phyloP scores from a whole-genome alignment of 2,888 invertebrate genomes.

The Dromius quadrimaculatus region DNA sequence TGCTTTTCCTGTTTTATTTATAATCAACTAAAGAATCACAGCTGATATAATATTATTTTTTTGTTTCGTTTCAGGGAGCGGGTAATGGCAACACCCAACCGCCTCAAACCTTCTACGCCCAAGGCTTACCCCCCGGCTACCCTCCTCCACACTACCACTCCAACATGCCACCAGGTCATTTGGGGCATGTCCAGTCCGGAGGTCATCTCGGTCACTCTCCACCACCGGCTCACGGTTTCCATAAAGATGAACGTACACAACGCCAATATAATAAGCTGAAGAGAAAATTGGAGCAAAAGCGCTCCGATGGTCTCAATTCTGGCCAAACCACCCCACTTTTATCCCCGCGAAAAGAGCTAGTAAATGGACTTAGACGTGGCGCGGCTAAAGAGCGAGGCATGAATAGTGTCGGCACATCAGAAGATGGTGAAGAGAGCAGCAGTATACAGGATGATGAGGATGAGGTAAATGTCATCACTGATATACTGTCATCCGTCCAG shows the following conservation, averaged over 20 bases:
- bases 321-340: conserved; percentile 72
- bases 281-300: conserved; percentile 80
- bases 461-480: conserved; percentile 76
- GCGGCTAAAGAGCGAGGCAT: conserved; percentile 68
- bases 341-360: conserved; percentile 78
- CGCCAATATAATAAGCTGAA: conserved; percentile 82
- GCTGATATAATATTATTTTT: too few species aligned
- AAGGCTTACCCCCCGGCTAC: conserved; percentile 70
- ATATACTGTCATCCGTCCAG: conserved; percentile 80
- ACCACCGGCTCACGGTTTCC: conserved; percentile 67
- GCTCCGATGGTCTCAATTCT: conserved; percentile 59
- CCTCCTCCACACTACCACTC: conserved; percentile 68
- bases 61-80: conserved; percentile 73
- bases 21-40: too few species aligned
- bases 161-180: conserved; percentile 69
- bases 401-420: conserved; percentile 78
- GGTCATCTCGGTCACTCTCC: conserved; percentile 78
- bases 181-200: conserved; percentile 67
- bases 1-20: too few species aligned
- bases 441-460: conserved; percentile 81
- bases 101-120: conserved; percentile 76
- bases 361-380: conserved; percentile 68
- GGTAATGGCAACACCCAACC: conserved; percentile 78
- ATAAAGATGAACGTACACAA: conserved; percentile 84
- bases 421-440: conserved; percentile 82